Conservation (phyloP, 2,113 vertebrate genomes). For the Jacana jacana region DNA sequence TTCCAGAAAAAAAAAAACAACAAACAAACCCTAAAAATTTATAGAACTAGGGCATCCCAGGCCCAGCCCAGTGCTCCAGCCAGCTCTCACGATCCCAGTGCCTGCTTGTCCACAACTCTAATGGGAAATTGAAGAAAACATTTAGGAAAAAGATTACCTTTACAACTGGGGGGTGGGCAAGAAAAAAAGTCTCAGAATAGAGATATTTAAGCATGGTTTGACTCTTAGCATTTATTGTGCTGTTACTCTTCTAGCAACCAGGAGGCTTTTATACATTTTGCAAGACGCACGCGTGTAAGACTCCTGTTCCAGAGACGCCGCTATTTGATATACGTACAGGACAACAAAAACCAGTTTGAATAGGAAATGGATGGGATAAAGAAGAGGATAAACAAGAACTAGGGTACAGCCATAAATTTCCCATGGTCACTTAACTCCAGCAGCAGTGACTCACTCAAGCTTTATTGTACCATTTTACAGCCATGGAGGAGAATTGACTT, state of each 20-base stretch:
- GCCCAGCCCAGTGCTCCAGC: accelerated
- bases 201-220: not conserved
- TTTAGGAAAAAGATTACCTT: not conserved
- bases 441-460: not conserved
- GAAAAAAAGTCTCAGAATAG: not conserved
- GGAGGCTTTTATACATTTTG: not conserved
- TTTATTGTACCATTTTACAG: not conserved
- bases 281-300: accelerated
- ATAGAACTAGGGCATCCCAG: not conserved
- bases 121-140: not conserved
- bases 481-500: not conserved
- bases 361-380: not conserved
- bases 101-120: not conserved
- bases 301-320: not conserved
- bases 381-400: not conserved
- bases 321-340: accelerated
- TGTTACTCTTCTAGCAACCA: not conserved
- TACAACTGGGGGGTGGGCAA: accelerated
- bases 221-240: not conserved
- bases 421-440: not conserved
- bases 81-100: not conserved
- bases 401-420: not conserved
- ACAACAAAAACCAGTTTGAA: not conserved
- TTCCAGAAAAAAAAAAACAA: not conserved
- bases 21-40: not conserved